These are phyloP conservation scores for Rostratula benghalensis DNA, from an alignment of 2,113 vertebrate genomes.

Conservation along the genomic window DNA sequence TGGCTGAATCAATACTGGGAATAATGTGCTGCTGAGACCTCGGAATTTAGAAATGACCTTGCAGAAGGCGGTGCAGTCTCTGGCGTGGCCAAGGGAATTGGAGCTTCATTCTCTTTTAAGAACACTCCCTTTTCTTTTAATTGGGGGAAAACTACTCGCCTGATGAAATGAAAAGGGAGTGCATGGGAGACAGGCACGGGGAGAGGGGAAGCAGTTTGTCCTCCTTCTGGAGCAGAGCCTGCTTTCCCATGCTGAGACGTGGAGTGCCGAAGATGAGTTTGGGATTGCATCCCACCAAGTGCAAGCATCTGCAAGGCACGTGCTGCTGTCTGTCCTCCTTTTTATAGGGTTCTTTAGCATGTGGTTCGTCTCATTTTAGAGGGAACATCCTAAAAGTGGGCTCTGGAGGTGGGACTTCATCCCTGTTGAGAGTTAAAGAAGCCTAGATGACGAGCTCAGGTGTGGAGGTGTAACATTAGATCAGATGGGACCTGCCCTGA, in stretches of 20 bases:
- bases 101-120: neutral
- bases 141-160: neutral
- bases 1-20: neutral
- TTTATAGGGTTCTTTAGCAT: neutral
- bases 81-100: accelerated
- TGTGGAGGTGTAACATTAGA: accelerated
- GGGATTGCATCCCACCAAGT: neutral
- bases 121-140: neutral
- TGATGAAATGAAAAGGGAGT: neutral
- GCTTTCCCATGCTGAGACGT: neutral
- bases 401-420: neutral
- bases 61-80: neutral
- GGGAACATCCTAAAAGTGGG: neutral
- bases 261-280: neutral
- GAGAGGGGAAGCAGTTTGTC: neutral
- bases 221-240: neutral
- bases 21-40: neutral
- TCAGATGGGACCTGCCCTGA: neutral
- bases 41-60: neutral
- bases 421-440: neutral
- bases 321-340: neutral
- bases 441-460: neutral
- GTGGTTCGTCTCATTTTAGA: neutral
- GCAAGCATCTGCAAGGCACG: neutral
- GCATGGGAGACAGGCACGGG: neutral